These are phyloP conservation scores for Acanthornis magna DNA, from an alignment of 2,797 vertebrate genomes.

Conservation along the genomic window DNA sequence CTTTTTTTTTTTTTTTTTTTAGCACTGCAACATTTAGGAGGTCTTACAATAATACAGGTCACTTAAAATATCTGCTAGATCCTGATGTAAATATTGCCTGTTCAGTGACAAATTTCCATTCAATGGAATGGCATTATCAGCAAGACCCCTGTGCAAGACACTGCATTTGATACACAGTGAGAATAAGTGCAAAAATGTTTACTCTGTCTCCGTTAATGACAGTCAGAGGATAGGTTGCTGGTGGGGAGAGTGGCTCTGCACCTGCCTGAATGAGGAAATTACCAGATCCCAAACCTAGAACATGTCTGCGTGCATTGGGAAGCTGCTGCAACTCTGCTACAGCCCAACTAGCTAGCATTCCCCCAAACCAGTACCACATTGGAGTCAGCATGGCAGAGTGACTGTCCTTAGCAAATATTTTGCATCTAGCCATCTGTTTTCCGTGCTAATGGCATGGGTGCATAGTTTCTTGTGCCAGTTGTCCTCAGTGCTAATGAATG, in stretches of 20 bases:
- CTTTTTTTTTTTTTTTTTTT: background rate
- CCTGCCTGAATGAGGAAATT: background rate
- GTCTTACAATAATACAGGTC: background rate
- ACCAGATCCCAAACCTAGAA: background rate
- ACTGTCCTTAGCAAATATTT: background rate
- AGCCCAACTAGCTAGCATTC: background rate
- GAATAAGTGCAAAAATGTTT: background rate
- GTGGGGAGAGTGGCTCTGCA: background rate
- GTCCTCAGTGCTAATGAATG: background rate
- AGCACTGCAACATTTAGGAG: background rate
- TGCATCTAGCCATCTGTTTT: background rate
- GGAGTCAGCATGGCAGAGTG: background rate
- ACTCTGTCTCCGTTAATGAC: background rate
- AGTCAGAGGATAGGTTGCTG: background rate
- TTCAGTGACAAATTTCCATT: background rate
- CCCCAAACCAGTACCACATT: background rate
- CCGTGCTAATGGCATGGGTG: background rate
- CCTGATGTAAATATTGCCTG: background rate
- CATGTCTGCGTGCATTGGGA: background rate
- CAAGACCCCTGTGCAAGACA: background rate
- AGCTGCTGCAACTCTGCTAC: background rate
- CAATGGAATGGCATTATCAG: background rate
- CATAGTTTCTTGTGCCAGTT: background rate
- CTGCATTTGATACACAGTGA: background rate
- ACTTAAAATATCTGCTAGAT: background rate